phyloP scores from a whole-genome alignment of 1,140 invertebrate species.

The fruit fly (Drosophila melanogaster) region DNA sequence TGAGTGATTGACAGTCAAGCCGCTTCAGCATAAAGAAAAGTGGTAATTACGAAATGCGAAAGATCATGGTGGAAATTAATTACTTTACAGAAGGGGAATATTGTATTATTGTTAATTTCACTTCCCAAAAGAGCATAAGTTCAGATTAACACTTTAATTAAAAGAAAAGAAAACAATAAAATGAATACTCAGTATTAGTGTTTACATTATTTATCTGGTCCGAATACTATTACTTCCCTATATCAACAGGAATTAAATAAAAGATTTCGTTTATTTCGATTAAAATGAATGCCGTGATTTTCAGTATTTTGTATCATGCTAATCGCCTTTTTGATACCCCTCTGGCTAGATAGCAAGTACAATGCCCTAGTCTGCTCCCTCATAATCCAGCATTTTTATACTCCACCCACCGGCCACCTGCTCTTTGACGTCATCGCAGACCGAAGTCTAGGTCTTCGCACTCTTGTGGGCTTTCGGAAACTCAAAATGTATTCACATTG shows the following conservation, averaged over 20 bases:
- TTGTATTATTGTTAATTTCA: not conserved
- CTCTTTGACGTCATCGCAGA: conserved; percentile 34
- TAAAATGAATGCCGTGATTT: conserved; percentile 1
- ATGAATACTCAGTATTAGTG: no score
- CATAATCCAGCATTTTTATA: conserved; percentile 9
- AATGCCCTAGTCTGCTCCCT: conserved; percentile 20
- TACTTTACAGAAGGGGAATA: not conserved
- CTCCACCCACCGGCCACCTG: conserved; percentile 20
- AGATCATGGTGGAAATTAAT: conserved; percentile 7
- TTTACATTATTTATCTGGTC: no score
- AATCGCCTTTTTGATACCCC: not conserved
- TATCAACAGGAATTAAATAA: no score
- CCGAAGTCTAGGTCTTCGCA: conserved; percentile 37
- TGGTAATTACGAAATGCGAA: not conserved
- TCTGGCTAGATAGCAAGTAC: not conserved
- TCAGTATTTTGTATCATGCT: not conserved
- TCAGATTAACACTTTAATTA: no score
- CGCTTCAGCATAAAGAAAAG: not conserved
- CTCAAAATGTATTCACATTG: conserved; percentile 6
- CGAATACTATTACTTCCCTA: no score
- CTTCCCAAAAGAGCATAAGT: no score
- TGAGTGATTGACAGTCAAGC: not conserved
- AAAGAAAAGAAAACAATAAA: no score
- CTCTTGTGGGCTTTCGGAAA: conserved; percentile 30
- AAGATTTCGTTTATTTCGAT: no score